phyloP scores from a whole-genome alignment of 2,888 invertebrate genomes.

The Morpho achilles region DNA sequence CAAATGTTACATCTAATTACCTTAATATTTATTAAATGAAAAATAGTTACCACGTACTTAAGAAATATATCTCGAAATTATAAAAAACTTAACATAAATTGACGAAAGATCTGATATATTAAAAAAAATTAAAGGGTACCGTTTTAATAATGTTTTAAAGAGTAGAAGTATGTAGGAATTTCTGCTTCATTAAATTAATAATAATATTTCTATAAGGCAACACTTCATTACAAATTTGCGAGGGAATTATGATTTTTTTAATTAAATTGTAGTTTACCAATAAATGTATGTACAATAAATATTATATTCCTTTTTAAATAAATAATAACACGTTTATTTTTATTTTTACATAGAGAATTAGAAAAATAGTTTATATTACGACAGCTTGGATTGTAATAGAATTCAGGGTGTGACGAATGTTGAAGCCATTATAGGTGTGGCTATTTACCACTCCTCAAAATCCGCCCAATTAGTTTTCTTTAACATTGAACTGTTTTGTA shows the following conservation, averaged over 20 bases:
- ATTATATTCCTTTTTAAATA: not conserved
- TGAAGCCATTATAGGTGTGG: conserved; percentile 63
- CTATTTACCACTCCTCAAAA: conserved; percentile 63
- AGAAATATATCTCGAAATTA: no score
- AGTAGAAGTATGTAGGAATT: not conserved
- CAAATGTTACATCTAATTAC: no score
- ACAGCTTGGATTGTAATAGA: conserved; percentile 27
- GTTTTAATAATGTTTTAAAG: no score
- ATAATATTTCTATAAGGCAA: conserved; percentile 17
- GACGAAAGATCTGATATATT: no score
- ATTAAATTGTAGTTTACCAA: not conserved
- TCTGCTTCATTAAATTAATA: not conserved
- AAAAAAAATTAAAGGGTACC: no score
- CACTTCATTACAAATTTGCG: conserved; percentile 14
- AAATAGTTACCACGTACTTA: no score
- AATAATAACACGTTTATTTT: not conserved
- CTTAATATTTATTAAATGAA: no score
- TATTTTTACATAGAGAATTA: no score
- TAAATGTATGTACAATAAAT: not conserved
- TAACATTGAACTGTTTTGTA: conserved; percentile 40
- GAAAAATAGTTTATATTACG: not conserved
- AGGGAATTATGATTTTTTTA: conserved; percentile 27
- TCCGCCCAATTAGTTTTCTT: conserved; percentile 63
- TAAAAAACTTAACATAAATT: no score
- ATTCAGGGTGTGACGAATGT: conserved; percentile 51